phyloP scores from a whole-genome alignment of 2,113 vertebrate genomes.

The Gila orcuttii region DNA sequence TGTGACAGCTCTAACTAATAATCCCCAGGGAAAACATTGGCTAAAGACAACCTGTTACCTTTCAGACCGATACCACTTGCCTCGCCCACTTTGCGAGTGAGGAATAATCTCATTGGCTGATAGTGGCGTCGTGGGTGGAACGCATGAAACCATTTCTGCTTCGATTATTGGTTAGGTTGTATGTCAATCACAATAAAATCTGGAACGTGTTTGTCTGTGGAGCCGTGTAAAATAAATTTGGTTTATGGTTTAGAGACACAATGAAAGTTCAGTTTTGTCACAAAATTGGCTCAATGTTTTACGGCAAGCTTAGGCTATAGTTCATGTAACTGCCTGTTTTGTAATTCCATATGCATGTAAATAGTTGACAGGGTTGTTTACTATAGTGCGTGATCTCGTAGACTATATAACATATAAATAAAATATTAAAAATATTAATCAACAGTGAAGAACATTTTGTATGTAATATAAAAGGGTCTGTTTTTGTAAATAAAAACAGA shows the following conservation, averaged over 20 bases:
- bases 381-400: background rate
- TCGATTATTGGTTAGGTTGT: background rate
- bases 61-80: conserved; percentile 62
- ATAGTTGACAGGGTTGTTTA: background rate
- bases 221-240: background rate
- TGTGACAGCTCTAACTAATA: background rate
- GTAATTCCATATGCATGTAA: background rate
- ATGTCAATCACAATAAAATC: conserved; percentile 29
- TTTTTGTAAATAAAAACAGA: background rate
- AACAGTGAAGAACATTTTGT: too few relatives aligned
- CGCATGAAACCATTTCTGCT: background rate
- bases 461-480: background rate
- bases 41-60: conserved; percentile 79
- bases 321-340: background rate
- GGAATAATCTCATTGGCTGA: conserved; percentile 64
- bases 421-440: background rate
- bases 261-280: background rate
- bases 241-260: background rate
- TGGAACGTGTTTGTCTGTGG: background rate
- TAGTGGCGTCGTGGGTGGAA: conserved; percentile 46
- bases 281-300: background rate
- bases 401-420: background rate
- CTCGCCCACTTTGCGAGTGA: conserved; percentile 62
- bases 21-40: background rate
- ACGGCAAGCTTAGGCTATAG: background rate